These are phyloP conservation scores for Cochlearius cochlearius DNA, from an alignment of 2,113 vertebrate genomes.

Conservation along the genomic window DNA sequence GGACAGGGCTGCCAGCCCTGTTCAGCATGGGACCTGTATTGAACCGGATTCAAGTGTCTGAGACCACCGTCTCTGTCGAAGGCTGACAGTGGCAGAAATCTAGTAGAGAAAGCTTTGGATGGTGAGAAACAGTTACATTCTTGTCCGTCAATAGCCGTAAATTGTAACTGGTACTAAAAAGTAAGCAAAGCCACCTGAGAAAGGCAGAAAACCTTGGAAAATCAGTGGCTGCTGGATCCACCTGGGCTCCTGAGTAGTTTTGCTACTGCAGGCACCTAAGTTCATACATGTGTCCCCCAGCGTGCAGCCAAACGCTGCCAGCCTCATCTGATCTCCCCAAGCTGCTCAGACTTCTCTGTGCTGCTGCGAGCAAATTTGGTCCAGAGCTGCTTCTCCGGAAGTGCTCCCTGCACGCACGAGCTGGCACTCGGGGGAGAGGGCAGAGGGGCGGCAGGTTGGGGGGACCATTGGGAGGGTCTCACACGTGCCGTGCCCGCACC, in stretches of 20 bases:
- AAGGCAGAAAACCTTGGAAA: background rate
- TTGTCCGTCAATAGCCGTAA: background rate
- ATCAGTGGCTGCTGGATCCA: background rate
- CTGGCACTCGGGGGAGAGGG: fast-evolving
- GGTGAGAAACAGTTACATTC: background rate
- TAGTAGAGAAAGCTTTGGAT: background rate
- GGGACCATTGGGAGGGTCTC: background rate
- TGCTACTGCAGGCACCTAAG: background rate
- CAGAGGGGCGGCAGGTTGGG: background rate
- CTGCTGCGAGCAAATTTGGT: background rate
- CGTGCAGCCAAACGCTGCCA: background rate
- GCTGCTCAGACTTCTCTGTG: background rate
- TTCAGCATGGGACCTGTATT: background rate
- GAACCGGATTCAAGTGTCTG: background rate
- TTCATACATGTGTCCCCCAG: background rate
- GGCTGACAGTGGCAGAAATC: background rate
- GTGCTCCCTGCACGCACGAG: fast-evolving
- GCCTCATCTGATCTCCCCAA: background rate
- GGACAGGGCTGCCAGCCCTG: background rate
- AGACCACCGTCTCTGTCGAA: background rate
- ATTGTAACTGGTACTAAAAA: background rate
- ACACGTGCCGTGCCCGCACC: background rate
- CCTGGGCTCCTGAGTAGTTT: background rate
- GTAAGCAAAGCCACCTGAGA: background rate
- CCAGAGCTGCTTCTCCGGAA: background rate